Evolutionary conservation across 2,888 invertebrate genomes (phyloP), one percentile per base, ranked within the genome.

Genomic region (Lomographa bimaculata): DNA sequence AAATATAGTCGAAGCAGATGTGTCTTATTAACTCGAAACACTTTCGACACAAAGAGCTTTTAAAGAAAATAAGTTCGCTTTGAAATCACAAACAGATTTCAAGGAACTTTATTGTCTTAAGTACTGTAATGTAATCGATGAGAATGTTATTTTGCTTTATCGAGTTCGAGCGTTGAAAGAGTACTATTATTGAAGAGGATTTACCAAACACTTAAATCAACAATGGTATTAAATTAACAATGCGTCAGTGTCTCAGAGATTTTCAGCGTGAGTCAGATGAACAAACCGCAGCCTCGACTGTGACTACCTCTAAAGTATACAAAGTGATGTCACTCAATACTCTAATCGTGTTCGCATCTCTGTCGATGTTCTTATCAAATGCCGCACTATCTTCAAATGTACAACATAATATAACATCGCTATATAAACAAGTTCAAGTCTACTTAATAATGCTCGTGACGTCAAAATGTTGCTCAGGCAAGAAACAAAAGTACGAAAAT

Each of bases 401-500:
- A 72, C 56, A 60, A 34, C 24, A 42, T 50, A 35, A 25, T 36
- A 39, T 28, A 38, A 32, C 70, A 65, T 66, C 46, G 49, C 46
- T 50, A 56, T 63, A 68, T 70, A 71, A 73, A 70, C 64, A 53
- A 59, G 60, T 52, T 53, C 62, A 46, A 67, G 73, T 73, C 68
- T 71, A 69, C 71, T 70, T 69, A 78, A 74, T 71, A 74, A 73
- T 60, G 45, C 55, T 46, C 52, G 60, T 82, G 82, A 83, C 80
- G 82, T 78, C 69, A 71, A 65, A 72, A 21, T 9, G 16, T 16
- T 16, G 16, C 28, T 69, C 59, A 63, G 59, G 65, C 64, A 67
- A 73, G 80, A 79, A 86, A 85, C 86, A 85, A 86, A 84, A 80
- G 79, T 81, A 81, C 66, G 71, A 81, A 87, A 87, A 85, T 81